Conservation (phyloP, 2,888 invertebrate genomes). For the Neoscelio sp. region DNA sequence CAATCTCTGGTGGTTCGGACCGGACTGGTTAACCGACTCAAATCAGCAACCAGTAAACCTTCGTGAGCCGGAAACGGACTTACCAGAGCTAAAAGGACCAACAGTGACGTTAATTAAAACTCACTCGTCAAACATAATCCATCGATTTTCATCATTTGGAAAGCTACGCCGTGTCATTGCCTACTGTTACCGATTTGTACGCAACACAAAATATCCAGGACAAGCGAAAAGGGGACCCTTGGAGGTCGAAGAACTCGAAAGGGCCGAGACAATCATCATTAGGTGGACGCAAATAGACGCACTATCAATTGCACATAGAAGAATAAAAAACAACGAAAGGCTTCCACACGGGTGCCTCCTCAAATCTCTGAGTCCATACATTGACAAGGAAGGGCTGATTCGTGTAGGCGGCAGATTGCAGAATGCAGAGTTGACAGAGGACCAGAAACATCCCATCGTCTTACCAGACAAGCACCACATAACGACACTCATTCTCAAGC, state of each 20-base stretch:
- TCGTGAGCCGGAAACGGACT: not conserved
- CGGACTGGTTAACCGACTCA: too few relatives aligned
- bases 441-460: constrained; percentile 5
- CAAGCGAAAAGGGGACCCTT: not conserved
- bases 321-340: not conserved
- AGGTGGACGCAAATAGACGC: not conserved
- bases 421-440: not conserved
- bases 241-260: not conserved
- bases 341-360: not conserved
- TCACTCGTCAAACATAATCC: not conserved
- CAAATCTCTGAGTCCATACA: not conserved
- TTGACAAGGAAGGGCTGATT: constrained; percentile 16
- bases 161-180: constrained; percentile 13
- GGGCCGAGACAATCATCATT: not conserved
- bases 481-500: too few relatives aligned
- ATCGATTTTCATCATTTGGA: constrained; percentile 4
- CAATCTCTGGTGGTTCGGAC: too few relatives aligned
- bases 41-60: too few relatives aligned
- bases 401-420: constrained; percentile 12
- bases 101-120: not conserved
- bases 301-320: not conserved
- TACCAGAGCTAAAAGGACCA: constrained; percentile 15
- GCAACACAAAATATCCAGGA: not conserved
- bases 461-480: too few relatives aligned
- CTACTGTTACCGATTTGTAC: not conserved